Evolutionary conservation across 2,797 vertebrate species (phyloP).

Genomic region (Sebastes hubbsi): DNA sequence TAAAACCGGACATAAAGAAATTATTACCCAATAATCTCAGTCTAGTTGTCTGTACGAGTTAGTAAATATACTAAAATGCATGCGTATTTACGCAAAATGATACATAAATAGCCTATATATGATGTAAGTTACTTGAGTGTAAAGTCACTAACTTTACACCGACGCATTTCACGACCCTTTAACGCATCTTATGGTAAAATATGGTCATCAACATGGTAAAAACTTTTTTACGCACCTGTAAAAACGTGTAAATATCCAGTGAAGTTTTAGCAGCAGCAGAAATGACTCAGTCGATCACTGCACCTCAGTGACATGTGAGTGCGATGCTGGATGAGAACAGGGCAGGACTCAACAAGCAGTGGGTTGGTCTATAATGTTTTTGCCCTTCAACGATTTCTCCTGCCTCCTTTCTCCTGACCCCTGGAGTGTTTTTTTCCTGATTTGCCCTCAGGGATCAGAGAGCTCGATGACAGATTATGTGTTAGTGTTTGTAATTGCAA

Average conservation of each 20-base stretch:
- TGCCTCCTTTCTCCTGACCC: conserved; percentile 30
- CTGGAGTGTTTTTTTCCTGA: not conserved
- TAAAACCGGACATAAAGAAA: not conserved
- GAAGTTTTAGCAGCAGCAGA: not conserved
- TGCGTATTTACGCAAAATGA: not conserved
- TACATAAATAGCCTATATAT: too few relatives aligned
- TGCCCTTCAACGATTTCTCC: conserved; percentile 35
- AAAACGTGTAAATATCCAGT: conserved; percentile 24
- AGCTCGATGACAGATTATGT: not conserved
- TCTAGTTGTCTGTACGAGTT: not conserved
- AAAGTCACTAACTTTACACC: not conserved
- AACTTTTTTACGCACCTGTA: not conserved
- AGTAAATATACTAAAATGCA: not conserved
- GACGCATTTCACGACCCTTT: not conserved
- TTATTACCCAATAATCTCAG: not conserved
- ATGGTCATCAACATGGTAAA: not conserved
- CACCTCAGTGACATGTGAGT: conserved; percentile 35
- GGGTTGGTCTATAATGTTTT: conserved; percentile 53
- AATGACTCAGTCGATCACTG: conserved; percentile 16
- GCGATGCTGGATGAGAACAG: conserved; percentile 44
- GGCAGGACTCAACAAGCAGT: conserved; percentile 70
- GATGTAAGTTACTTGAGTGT: too few relatives aligned
- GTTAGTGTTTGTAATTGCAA: not conserved
- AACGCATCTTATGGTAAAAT: not conserved
- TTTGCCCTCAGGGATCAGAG: not conserved